Evolutionary conservation across 2,888 invertebrate species (phyloP), one percentile per base, ranked within the genome.

Genomic region (Spilarctia lutea): DNA sequence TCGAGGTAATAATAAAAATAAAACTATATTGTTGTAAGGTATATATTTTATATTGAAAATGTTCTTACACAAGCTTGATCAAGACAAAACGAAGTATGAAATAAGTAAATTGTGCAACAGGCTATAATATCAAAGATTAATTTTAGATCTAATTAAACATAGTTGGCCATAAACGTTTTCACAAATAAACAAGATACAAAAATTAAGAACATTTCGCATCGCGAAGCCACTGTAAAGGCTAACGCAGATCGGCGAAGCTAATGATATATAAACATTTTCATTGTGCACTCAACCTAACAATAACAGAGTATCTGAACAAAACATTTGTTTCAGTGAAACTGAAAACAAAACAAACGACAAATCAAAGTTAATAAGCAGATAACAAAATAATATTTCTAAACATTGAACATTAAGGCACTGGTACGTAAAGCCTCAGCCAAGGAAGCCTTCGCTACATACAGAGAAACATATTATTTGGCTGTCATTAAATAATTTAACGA

Each of bases 31-130:
- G 30, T 66, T 16, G 68, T 79, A 75, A 77, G 79, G 73, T 76
- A 81, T 79, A 82, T 78, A 76, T 85, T 79, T 85, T 87, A 84
- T 87, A 87, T 89, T 88, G 84, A 86, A 92, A 90, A 91, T 84
- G 85, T 89, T 88, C 83, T 85, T 91, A 93, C 91, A 92, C 86
- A 92, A 93, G 93, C 93, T 91, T 87, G 87, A 90, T 90, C 81
- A 85, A 89, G 86, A 90, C 86, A 90, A 92, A 91, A 90, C 83
- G 76, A 87, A 86, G 80, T 89, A 71, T 85, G 75, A 93, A 91
- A 90, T 85, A 86, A 91, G 87, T 91, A 92, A 86, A 91, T 91
- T 91, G 92, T 92, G 93, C 93, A 92, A 91, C 86, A 92, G 89
- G 91, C 90, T 86, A 89, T 83, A 83, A 87, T 83, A 88, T 89